Percentiles rank a stretch among this genome's conserved stretches.
Evolutionary conservation across 2,888 invertebrate genomes (phyloP).

Genomic region (Perithous albicinctus): DNA sequence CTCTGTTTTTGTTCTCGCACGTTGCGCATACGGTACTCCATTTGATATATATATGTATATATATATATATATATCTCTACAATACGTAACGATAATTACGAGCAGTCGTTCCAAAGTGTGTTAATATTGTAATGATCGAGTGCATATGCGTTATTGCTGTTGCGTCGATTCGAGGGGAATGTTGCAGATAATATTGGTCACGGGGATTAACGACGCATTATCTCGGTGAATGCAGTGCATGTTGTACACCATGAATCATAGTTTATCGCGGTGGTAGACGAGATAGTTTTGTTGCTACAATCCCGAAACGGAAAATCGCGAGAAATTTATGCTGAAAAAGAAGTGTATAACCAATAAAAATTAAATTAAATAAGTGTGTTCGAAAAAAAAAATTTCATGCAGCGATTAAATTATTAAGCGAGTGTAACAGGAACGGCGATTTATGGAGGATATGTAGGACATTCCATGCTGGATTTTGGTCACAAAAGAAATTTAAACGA

Average conservation of each 20-base stretch:
- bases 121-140: conserved; percentile 58
- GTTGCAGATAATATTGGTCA: conserved; percentile 49
- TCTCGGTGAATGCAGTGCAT: conserved; percentile 19
- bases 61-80: too few relatives aligned
- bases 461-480: too few relatives aligned
- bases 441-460: too few relatives aligned
- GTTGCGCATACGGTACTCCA: background rate
- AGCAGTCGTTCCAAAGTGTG: conserved; percentile 31
- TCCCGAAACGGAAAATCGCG: background rate
- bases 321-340: background rate
- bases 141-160: conserved; percentile 19
- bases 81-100: conserved; percentile 59
- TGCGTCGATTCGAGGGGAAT: conserved; percentile 6
- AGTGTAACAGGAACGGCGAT: too few relatives aligned
- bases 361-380: too few relatives aligned
- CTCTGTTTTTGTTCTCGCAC: conserved; percentile 22
- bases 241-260: conserved; percentile 32
- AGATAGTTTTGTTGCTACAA: background rate
- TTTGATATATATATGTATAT: too few relatives aligned
- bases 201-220: conserved; percentile 49
- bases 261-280: background rate
- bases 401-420: too few relatives aligned
- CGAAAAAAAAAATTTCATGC: too few relatives aligned
- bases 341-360: background rate
- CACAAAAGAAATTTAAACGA: too few relatives aligned